A percentile compares a stretch with the other conserved stretches of the same genome.
Conservation (phyloP, 2,797 vertebrate genomes). For the Anniella stebbinsi region DNA sequence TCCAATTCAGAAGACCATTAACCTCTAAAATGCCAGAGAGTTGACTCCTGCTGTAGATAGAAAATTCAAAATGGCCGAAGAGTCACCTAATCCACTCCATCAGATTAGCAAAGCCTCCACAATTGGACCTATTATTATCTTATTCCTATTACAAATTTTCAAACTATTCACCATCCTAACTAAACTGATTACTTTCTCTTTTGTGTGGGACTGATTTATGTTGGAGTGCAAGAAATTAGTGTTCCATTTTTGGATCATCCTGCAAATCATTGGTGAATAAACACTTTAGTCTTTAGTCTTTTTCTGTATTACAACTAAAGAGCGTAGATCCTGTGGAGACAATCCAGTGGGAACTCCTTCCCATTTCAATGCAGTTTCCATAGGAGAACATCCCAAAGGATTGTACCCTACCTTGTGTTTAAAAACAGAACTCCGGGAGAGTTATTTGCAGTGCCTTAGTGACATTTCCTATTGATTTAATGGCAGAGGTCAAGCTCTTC, state of each 20-base stretch:
- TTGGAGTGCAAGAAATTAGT: conserved; percentile 48
- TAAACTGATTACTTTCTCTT: conserved; percentile 19
- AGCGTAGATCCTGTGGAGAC: conserved; percentile 5
- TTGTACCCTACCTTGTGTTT: conserved; percentile 3
- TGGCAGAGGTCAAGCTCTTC: conserved; percentile 19
- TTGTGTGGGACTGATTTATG: conserved; percentile 20
- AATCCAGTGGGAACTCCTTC: neutral
- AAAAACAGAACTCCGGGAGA: conserved; percentile 31
- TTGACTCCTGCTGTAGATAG: no score
- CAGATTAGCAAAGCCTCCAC: neutral
- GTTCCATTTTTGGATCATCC: conserved; percentile 52
- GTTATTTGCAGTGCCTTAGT: conserved; percentile 12
- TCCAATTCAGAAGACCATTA: neutral
- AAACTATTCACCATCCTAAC: conserved; percentile 28
- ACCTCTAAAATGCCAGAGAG: neutral
- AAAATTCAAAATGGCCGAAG: neutral
- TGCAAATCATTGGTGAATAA: conserved; percentile 45
- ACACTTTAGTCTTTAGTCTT: conserved; percentile 57
- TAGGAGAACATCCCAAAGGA: neutral
- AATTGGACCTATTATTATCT: conserved; percentile 2
- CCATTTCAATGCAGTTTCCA: neutral
- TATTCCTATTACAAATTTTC: conserved; percentile 24
- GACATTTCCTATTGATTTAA: conserved; percentile 32
- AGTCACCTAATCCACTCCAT: neutral
- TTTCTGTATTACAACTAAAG: conserved; percentile 19